Conservation (phyloP, 2,888 invertebrate genomes). For the Athalia cordata region DNA sequence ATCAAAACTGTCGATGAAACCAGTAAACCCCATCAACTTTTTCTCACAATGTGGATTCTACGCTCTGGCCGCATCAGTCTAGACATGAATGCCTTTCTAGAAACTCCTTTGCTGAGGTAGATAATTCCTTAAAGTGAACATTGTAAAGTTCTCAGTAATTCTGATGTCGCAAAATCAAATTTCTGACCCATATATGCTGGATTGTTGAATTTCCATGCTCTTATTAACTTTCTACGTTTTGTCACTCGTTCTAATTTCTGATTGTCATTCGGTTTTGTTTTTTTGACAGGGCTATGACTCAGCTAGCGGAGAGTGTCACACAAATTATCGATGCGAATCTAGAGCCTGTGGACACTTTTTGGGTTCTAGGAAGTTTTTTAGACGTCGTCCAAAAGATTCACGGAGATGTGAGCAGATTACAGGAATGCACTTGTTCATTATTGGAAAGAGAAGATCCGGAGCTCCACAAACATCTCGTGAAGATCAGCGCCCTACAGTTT, state of each 20-base stretch:
- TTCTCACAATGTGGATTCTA: slow-evolving; percentile 88
- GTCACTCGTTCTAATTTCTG: not conserved
- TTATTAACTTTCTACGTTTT: not conserved
- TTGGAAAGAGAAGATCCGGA: slow-evolving; percentile 87
- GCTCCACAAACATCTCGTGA: slow-evolving; percentile 82
- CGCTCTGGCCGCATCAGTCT: slow-evolving; percentile 81
- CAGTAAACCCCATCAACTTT: slow-evolving; percentile 81
- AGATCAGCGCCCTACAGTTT: slow-evolving; percentile 78
- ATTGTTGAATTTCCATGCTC: not conserved
- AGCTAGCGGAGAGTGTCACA: slow-evolving; percentile 79
- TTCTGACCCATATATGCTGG: too few species aligned
- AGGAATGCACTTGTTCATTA: slow-evolving; percentile 80
- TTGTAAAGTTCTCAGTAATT: too few species aligned
- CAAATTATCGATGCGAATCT: slow-evolving; percentile 82
- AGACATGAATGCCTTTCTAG: slow-evolving; percentile 67
- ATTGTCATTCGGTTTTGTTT: slow-evolving; percentile 23
- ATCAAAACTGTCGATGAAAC: slow-evolving; percentile 80
- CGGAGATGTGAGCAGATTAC: slow-evolving; percentile 79
- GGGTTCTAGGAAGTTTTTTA: slow-evolving; percentile 87
- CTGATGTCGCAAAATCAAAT: too few species aligned
- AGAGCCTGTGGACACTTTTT: slow-evolving; percentile 83
- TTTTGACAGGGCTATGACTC: slow-evolving; percentile 66
- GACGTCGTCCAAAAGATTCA: slow-evolving; percentile 81
- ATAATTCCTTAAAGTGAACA: not conserved
- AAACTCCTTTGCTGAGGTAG: slow-evolving; percentile 66